A percentile compares a stretch with the other conserved stretches of the same genome.
These are phyloP conservation scores for Gavialis gangeticus DNA, from an alignment of 2,113 vertebrate species.

Conservation along the genomic window DNA sequence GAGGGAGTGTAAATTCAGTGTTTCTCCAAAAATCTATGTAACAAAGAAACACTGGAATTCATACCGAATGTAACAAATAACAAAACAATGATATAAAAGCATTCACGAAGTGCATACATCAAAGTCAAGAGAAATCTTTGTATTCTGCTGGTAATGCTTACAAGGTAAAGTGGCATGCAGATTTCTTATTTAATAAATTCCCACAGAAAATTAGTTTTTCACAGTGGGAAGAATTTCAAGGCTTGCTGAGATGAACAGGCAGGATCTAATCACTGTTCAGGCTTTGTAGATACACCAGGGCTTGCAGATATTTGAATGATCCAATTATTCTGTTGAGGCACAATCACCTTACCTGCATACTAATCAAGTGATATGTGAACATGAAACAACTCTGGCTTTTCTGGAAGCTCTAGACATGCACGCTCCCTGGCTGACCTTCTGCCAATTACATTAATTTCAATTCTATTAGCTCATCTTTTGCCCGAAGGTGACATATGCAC, in stretches of 20 bases:
- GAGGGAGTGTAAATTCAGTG: not conserved
- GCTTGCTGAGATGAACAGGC: slow-evolving; percentile 82
- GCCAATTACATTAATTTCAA: slow-evolving; percentile 83
- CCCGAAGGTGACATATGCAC: slow-evolving; percentile 81
- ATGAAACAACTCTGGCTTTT: slow-evolving; percentile 75
- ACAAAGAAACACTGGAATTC: slow-evolving; percentile 37
- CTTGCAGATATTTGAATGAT: slow-evolving; percentile 84
- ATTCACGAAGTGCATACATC: slow-evolving; percentile 74
- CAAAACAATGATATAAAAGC: slow-evolving; percentile 66
- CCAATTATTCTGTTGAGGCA: slow-evolving; percentile 86
- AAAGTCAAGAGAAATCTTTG: slow-evolving; percentile 81
- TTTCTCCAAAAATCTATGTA: not conserved
- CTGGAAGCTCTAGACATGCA: slow-evolving; percentile 71
- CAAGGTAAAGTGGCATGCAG: slow-evolving; percentile 86
- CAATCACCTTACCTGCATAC: slow-evolving; percentile 84
- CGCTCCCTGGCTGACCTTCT: slow-evolving; percentile 78
- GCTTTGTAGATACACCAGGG: slow-evolving; percentile 87
- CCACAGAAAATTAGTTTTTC: slow-evolving; percentile 90
- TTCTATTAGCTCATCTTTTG: slow-evolving; percentile 84
- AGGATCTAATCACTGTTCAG: slow-evolving; percentile 87
- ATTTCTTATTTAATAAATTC: slow-evolving; percentile 91
- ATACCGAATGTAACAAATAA: slow-evolving; percentile 48
- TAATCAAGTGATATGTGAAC: slow-evolving; percentile 76
- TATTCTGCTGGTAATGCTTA: slow-evolving; percentile 77
- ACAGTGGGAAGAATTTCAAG: slow-evolving; percentile 89